phyloP scores from a whole-genome alignment of 2,113 vertebrate species.

The Cichladusa arquata region DNA sequence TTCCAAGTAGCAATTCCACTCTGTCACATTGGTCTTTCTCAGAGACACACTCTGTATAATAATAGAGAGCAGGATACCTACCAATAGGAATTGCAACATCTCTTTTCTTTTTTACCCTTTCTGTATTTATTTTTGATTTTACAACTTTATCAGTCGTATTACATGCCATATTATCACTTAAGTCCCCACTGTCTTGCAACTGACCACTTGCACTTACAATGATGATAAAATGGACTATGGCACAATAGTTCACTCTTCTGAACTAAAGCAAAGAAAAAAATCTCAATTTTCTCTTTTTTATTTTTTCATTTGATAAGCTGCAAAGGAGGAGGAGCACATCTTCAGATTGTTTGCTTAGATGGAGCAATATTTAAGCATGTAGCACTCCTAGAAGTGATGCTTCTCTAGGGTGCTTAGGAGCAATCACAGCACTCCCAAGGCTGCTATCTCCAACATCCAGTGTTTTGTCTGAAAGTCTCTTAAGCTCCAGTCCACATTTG shows the following conservation, averaged over 20 bases:
- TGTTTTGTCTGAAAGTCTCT: conserved; percentile 1
- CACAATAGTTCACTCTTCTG: neutral
- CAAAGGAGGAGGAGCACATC: neutral
- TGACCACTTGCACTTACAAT: neutral
- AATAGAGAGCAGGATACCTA: neutral
- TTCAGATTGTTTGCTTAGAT: neutral
- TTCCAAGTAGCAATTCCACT: conserved; percentile 12
- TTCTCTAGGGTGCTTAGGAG: neutral
- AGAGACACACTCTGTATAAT: neutral
- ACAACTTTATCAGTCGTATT: neutral
- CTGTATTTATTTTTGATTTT: neutral
- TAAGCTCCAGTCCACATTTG: conserved; percentile 24
- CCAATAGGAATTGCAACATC: neutral
- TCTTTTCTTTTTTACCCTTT: neutral
- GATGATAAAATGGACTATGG: neutral
- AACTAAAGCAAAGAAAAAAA: neutral
- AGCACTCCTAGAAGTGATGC: neutral
- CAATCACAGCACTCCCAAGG: neutral
- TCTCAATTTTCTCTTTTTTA: neutral
- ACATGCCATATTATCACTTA: neutral
- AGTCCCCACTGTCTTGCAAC: neutral
- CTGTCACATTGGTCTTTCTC: neutral
- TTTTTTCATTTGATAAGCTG: neutral
- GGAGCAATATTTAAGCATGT: accelerated
- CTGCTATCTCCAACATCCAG: neutral